Evolutionary conservation across 1,140 invertebrate genomes (phyloP).

Genomic region (Kradibia gibbosae): DNA sequence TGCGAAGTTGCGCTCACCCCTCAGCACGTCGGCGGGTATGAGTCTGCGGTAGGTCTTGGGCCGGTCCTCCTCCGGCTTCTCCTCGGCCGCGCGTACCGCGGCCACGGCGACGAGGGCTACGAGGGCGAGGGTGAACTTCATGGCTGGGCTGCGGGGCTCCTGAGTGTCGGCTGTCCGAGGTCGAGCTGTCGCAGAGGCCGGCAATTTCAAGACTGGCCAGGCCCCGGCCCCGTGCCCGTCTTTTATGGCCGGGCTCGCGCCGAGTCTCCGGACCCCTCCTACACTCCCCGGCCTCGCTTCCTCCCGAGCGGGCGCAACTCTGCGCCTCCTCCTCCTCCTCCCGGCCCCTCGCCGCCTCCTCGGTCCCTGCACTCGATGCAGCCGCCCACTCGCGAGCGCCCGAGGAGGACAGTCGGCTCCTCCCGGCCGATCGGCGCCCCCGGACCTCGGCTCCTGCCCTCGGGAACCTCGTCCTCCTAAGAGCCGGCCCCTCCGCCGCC

Average conservation of each 20-base stretch:
- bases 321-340: constrained; percentile 14
- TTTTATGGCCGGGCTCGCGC: constrained; percentile 69
- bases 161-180: background rate
- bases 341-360: background rate
- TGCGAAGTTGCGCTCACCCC: constrained; percentile 75
- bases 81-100: constrained; percentile 74
- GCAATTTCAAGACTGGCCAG: constrained; percentile 67
- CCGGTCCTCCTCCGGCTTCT: constrained; percentile 73
- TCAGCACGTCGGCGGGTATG: constrained; percentile 88
- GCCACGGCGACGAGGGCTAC: constrained; percentile 74
- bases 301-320: background rate
- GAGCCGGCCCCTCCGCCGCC: too few species aligned
- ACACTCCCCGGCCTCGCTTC: constrained; percentile 48
- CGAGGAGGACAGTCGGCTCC: too few species aligned
- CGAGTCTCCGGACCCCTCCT: constrained; percentile 54
- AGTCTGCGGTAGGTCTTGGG: constrained; percentile 83
- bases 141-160: constrained; percentile 53
- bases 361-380: background rate
- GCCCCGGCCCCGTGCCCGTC: constrained; percentile 61
- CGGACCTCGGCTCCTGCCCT: too few species aligned
- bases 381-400: background rate
- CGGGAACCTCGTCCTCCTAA: background rate
- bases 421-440: too few species aligned
- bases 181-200: constrained; percentile 58
- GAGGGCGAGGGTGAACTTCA: constrained; percentile 63